A percentile compares a stretch with the other conserved stretches of the same genome.
Evolutionary conservation across 2,113 vertebrate genomes (phyloP).

Genomic region (Trochalopteron elliotii): DNA sequence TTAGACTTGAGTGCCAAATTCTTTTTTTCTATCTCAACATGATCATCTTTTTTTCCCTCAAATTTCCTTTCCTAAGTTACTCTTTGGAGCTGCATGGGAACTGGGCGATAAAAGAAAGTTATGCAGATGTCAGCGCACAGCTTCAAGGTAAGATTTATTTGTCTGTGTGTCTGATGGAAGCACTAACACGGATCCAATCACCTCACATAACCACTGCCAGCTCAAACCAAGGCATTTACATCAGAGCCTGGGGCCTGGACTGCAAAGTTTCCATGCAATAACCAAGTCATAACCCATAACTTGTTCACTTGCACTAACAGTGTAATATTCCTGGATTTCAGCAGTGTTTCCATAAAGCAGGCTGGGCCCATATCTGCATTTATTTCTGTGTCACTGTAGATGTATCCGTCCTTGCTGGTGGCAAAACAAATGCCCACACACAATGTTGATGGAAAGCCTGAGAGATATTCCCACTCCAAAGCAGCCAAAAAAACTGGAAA

Average conservation of each 20-base stretch:
- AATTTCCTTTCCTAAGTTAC: not conserved
- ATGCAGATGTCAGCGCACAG: not conserved
- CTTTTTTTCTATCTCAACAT: not conserved
- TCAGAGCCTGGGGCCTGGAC: not conserved
- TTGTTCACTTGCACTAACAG: not conserved
- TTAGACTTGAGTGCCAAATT: not conserved
- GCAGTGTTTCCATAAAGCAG: not conserved
- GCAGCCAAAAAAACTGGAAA: not conserved
- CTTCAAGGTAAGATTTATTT: not conserved
- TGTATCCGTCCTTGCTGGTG: not conserved
- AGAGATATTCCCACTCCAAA: not conserved
- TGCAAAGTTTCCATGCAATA: not conserved
- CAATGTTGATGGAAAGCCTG: not conserved
- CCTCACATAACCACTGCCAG: not conserved
- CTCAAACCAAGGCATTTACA: not conserved
- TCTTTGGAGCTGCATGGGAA: not conserved
- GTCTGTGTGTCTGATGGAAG: not conserved
- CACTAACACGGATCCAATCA: fast-evolving
- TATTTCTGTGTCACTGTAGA: not conserved
- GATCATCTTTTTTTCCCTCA: not conserved
- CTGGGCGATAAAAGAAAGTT: not conserved
- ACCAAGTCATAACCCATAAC: not conserved
- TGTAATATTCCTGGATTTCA: not conserved
- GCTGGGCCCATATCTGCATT: not conserved
- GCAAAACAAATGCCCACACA: not conserved